phyloP scores from a whole-genome alignment of 2,113 vertebrate genomes.

The Mormoops blainvillei region DNA sequence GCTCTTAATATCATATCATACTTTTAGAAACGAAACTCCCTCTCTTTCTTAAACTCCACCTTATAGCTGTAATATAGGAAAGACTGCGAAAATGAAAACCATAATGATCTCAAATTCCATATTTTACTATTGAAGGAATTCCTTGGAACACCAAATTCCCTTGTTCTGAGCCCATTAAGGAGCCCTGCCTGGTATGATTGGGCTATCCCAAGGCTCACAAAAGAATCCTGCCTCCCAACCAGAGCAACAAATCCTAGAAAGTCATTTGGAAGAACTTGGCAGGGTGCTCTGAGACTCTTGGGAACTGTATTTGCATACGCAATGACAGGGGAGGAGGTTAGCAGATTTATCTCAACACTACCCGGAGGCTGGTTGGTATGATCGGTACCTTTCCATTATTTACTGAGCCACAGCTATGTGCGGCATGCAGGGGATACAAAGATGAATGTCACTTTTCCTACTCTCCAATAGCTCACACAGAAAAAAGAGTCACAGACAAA shows the following conservation, averaged over 20 bases:
- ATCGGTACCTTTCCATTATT: slow-evolving; percentile 1
- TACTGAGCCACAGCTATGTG: background rate
- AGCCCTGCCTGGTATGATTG: background rate
- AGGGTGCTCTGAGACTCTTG: background rate
- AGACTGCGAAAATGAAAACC: background rate
- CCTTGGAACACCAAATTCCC: background rate
- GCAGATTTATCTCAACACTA: background rate
- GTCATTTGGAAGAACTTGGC: background rate
- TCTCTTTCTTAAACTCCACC: background rate
- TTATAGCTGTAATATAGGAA: background rate
- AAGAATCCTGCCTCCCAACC: background rate
- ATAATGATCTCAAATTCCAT: background rate
- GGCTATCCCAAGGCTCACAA: background rate
- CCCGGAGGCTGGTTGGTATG: background rate
- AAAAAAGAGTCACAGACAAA: background rate
- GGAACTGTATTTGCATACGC: background rate
- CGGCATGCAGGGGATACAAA: background rate
- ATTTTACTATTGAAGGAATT: background rate
- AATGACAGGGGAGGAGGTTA: background rate
- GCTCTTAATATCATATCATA: background rate
- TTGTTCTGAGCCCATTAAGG: background rate
- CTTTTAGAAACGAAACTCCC: background rate
- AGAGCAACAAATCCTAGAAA: background rate
- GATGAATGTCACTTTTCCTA: background rate
- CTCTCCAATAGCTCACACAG: background rate